Conservation (phyloP, 2,888 invertebrate species). For the Megalurothrips usitatus region DNA sequence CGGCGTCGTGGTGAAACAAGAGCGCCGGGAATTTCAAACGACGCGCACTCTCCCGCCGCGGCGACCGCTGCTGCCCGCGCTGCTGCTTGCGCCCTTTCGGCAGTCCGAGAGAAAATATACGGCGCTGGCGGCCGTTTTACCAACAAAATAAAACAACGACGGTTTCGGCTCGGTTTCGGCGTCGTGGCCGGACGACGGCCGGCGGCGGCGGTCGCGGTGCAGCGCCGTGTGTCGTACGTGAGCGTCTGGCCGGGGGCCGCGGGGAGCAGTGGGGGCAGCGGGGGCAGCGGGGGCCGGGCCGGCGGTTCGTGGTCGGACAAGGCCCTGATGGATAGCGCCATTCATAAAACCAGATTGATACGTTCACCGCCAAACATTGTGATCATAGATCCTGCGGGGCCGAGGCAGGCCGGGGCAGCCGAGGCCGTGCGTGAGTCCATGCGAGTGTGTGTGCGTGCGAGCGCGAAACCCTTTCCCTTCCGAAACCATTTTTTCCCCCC, state of each 20-base stretch:
- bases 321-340: conserved; percentile 1
- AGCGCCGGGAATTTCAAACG: too few relatives aligned
- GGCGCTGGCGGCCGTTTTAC: too few relatives aligned
- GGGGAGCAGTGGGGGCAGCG: background rate
- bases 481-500: too few relatives aligned
- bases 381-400: background rate
- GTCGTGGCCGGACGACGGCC: too few relatives aligned
- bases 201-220: background rate
- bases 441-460: too few relatives aligned
- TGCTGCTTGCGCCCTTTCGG: too few relatives aligned
- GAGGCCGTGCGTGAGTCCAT: too few relatives aligned
- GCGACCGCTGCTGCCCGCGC: too few relatives aligned
- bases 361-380: conserved; percentile 1
- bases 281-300: background rate
- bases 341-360: background rate
- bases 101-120: too few relatives aligned
- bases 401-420: background rate
- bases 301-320: background rate
- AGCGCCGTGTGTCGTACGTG: background rate
- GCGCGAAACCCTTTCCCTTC: too few relatives aligned
- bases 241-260: background rate
- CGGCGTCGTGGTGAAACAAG: too few relatives aligned
- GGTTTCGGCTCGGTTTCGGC: background rate
- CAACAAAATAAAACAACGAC: background rate
- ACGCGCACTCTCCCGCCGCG: too few relatives aligned